Conservation (phyloP, 2,888 invertebrate species). For the Smittia aterrima region DNA sequence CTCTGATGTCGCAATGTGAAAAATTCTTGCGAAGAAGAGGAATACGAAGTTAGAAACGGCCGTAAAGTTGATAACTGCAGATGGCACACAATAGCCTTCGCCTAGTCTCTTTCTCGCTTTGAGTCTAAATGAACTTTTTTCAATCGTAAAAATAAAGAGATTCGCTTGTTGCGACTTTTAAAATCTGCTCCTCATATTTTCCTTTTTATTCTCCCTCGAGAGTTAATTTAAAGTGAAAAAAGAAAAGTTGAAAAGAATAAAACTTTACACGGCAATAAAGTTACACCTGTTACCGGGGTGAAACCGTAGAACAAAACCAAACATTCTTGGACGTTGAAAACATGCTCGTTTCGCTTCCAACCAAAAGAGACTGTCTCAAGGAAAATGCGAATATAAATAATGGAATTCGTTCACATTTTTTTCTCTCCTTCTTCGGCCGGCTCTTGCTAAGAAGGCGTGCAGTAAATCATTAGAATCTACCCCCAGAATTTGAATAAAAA, state of each 20-base stretch:
- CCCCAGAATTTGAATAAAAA: constrained; percentile 38
- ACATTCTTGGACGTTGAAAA: background rate
- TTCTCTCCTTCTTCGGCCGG: background rate
- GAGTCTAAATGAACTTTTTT: constrained; percentile 30
- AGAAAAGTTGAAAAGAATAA: constrained; percentile 9
- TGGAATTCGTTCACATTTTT: constrained; percentile 22
- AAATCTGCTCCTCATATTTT: background rate
- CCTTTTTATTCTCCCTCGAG: background rate
- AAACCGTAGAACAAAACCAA: background rate
- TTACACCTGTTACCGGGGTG: constrained; percentile 37
- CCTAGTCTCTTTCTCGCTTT: too few relatives aligned
- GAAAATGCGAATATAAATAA: constrained; percentile 28
- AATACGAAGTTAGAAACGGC: background rate
- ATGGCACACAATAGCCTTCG: constrained; percentile 26
- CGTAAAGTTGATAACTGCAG: constrained; percentile 28
- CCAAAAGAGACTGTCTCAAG: background rate
- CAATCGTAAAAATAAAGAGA: background rate
- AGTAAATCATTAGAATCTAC: constrained; percentile 38
- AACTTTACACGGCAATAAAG: constrained; percentile 39
- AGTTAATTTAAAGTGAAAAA: constrained; percentile 32
- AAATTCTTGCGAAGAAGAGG: background rate
- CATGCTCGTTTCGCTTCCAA: background rate
- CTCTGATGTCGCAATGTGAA: background rate
- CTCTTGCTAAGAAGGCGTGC: background rate
- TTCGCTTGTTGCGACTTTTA: constrained; percentile 5